Base-by-base conservation (phyloP, 2,797 vertebrate genomes). In the Falco berigora region DNA sequence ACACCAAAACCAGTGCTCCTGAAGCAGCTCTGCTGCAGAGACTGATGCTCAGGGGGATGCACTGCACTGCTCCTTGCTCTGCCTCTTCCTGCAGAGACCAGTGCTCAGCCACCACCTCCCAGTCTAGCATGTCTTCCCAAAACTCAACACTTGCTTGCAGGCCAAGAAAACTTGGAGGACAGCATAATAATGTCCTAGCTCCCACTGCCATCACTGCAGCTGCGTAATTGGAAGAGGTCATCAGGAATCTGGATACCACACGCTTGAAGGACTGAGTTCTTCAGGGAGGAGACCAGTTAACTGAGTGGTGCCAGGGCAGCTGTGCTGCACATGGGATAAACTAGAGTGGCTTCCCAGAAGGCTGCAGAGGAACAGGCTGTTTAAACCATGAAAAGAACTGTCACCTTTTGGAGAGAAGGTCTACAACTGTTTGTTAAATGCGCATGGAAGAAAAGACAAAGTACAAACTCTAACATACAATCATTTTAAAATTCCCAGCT, bases 401-500 rank as follows among this genome's bases (percentile, higher is more conserved):
- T 42, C 4, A 6, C 24, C 38, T 80, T 88, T 71, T 63, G 12
- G 52, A 92, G 56, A 71, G 59, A 76, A 62, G 30, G 5, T 74
- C 90, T 79, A 44, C 23, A 56, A 58, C 49, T 74, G 30, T 86
- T 86, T 75, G 53, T 42, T 68, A 86, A 74, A 68, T 36, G 72
- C 3, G 9, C 5, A 21, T 9, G 30, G 63, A 4, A 62, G 50
- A 53, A 21, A 19, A 0, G 1, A 1, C 6, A 14, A 81, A 63
- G 22, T 44, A 6, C 25, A 73, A 94, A 47, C 34, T 8, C 19
- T 16, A 44, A 63, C 23, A 77, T 42, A 55, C 90, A 88, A 86
- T 75, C 19, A 34, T 13, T 87, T 83, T 53, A 30, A 52, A 83
- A 80, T 90, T 86, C 64, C 68, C 82, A 94, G 82, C 90, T 71